phyloP scores from a whole-genome alignment of 2,888 invertebrate genomes.

The Drosophila birchii region DNA sequence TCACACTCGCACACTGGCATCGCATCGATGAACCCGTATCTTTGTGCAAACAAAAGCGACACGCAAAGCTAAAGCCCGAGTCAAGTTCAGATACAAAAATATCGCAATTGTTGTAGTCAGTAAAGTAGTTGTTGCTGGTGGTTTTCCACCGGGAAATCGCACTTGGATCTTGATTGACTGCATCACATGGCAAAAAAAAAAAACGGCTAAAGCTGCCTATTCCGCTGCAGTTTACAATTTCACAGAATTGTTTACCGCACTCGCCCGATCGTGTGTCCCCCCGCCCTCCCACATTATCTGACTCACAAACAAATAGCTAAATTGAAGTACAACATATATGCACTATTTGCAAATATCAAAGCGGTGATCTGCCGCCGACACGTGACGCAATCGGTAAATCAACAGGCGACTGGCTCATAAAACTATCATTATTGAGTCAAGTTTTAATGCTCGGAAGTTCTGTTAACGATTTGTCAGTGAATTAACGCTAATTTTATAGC shows the following conservation, averaged over 20 bases:
- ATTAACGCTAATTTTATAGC: conserved; percentile 6
- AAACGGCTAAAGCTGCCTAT: neutral
- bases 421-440: conserved; percentile 1
- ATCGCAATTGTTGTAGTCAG: conserved; percentile 26
- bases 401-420: conserved; percentile 12
- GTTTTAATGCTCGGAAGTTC: conserved; percentile 10
- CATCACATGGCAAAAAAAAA: conserved; percentile 26
- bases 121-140: conserved; percentile 14
- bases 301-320: conserved; percentile 23
- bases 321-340: conserved; percentile 1
- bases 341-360: conserved; percentile 13
- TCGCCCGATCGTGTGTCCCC: conserved; percentile 45
- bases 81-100: conserved; percentile 56
- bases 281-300: conserved; percentile 26
- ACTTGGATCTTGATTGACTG: conserved; percentile 51
- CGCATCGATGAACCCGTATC: conserved; percentile 39
- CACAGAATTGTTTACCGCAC: conserved; percentile 59
- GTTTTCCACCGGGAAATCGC: conserved; percentile 33
- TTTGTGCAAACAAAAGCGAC: conserved; percentile 63
- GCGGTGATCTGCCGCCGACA: conserved; percentile 33
- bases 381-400: conserved; percentile 38
- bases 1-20: conserved; percentile 16
- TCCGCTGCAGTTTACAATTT: conserved; percentile 51
- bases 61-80: conserved; percentile 64
- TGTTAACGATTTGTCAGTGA: conserved; percentile 3